phyloP scores from a whole-genome alignment of 1,140 invertebrate species.

The Sitophilus oryzae region DNA sequence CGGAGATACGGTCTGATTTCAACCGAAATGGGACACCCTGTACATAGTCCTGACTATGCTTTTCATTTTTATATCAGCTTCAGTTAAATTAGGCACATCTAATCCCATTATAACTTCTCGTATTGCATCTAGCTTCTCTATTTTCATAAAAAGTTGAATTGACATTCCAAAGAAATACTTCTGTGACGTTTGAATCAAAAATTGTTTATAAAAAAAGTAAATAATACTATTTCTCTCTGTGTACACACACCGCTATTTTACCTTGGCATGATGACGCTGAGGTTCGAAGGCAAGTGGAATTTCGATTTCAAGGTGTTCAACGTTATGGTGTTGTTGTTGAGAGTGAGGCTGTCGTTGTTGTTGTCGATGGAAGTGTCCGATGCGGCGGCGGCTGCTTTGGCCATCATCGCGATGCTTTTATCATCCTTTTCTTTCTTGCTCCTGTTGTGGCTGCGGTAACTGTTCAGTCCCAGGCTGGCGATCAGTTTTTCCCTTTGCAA shows the following conservation, averaged over 20 bases:
- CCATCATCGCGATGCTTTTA: constrained; percentile 9
- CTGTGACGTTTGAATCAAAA: too few species aligned
- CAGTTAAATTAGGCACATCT: too few species aligned
- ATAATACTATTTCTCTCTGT: background rate
- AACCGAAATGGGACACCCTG: too few species aligned
- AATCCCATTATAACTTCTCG: too few species aligned
- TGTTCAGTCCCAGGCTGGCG: constrained; percentile 40
- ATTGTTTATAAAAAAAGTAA: too few species aligned
- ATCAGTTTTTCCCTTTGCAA: constrained; percentile 49
- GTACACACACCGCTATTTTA: background rate
- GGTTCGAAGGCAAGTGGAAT: constrained; percentile 14
- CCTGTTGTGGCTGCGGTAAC: constrained; percentile 40
- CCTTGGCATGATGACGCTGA: constrained; percentile 15
- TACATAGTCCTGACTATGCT: too few species aligned
- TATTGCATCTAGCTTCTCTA: too few species aligned
- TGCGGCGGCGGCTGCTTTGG: background rate
- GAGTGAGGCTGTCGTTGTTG: constrained; percentile 20
- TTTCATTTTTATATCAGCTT: too few species aligned
- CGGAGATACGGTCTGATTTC: too few species aligned
- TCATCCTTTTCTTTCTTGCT: constrained; percentile 15
- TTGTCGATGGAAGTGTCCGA: background rate
- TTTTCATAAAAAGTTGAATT: too few species aligned
- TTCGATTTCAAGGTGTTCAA: constrained; percentile 9
- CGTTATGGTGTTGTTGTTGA: constrained; percentile 24
- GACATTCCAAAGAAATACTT: too few species aligned